phyloP scores from a whole-genome alignment of 2,113 vertebrate species.

The Cyanoderma ruficeps region DNA sequence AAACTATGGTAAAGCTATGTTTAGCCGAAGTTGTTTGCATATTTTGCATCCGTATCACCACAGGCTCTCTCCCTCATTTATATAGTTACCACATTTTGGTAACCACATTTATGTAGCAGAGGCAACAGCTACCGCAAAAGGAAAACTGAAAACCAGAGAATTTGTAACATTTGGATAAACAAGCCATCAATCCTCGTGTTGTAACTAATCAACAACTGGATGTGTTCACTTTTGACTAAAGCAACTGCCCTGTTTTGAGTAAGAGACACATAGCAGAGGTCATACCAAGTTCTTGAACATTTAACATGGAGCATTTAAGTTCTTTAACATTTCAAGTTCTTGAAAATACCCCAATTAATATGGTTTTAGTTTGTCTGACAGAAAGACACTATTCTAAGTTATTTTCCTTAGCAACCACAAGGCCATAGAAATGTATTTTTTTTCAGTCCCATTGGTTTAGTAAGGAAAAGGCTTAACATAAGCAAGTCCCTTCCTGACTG shows the following conservation, averaged over 20 bases:
- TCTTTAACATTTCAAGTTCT: too few species aligned
- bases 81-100: conserved; percentile 36
- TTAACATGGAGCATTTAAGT: neutral
- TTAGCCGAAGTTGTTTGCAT: conserved; percentile 61
- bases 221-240: neutral
- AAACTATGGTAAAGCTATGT: conserved; percentile 62
- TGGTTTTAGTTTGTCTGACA: neutral
- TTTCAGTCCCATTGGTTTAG: neutral
- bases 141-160: conserved; percentile 55
- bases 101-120: conserved; percentile 1
- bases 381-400: neutral
- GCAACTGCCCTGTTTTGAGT: neutral
- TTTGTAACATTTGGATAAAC: conserved; percentile 45
- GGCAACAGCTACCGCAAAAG: conserved; percentile 41
- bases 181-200: neutral
- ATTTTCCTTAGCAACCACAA: neutral
- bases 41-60: conserved; percentile 36
- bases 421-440: neutral
- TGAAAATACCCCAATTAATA: neutral
- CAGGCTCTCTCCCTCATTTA: conserved; percentile 25
- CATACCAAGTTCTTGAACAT: neutral
- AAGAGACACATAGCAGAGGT: neutral
- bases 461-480: neutral
- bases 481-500: neutral
- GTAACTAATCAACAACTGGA: conserved; percentile 24